phyloP scores from a whole-genome alignment of 2,888 invertebrate species.

The Zelleria hepariella region DNA sequence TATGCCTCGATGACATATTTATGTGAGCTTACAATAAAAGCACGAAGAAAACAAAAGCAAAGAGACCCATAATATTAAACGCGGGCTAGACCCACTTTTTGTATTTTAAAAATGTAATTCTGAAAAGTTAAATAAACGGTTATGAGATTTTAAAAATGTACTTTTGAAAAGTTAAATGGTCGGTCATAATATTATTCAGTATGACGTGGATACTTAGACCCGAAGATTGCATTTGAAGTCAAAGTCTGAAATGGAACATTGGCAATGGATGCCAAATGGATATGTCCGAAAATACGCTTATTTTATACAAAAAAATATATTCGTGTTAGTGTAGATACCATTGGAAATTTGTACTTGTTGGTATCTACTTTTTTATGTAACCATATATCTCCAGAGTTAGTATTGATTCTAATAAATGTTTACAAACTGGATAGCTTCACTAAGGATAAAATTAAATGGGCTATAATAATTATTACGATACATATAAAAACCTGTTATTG shows the following conservation, averaged over 20 bases:
- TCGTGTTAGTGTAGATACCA: constrained; percentile 59
- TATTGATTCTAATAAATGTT: constrained; percentile 27
- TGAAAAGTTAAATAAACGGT: too few species aligned
- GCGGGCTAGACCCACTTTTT: background rate
- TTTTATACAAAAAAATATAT: constrained; percentile 61
- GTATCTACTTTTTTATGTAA: constrained; percentile 59
- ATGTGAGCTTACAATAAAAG: background rate
- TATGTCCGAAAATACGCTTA: constrained; percentile 69
- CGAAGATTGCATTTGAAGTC: constrained; percentile 10
- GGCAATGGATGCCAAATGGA: constrained; percentile 48
- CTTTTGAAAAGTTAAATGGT: too few species aligned
- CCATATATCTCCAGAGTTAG: constrained; percentile 35
- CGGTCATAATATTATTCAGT: background rate
- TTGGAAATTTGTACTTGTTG: constrained; percentile 47
- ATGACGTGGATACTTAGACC: background rate
- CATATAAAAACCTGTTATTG: background rate
- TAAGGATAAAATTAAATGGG: background rate
- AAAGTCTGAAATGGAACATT: constrained; percentile 65
- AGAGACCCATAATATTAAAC: background rate
- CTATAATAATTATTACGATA: too few species aligned
- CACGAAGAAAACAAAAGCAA: background rate
- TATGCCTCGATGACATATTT: background rate
- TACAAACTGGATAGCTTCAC: constrained; percentile 14
- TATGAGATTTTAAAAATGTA: background rate
- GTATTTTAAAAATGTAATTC: background rate